phyloP scores from a whole-genome alignment of 2,797 vertebrate genomes.

The Aplochiton taeniatus region DNA sequence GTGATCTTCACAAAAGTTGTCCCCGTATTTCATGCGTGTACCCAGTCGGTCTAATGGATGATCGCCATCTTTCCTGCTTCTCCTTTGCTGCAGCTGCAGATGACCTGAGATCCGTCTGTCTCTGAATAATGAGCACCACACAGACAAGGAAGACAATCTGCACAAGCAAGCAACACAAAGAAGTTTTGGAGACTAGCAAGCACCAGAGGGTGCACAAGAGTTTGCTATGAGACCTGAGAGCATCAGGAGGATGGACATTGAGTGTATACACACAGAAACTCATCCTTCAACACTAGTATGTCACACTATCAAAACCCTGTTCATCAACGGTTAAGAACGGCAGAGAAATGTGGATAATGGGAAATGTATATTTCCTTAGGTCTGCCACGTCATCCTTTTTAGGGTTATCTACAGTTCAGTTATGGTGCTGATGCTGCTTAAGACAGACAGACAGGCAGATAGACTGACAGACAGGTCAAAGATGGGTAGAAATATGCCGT shows the following conservation, averaged over 20 bases:
- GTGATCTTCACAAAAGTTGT: conserved; percentile 86
- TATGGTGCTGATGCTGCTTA: conserved; percentile 28
- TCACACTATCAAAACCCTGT: conserved; percentile 55
- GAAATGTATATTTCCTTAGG: conserved; percentile 68
- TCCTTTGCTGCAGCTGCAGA: conserved; percentile 91
- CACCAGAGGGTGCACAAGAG: conserved; percentile 99
- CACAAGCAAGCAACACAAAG: conserved; percentile 92
- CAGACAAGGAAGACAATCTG: conserved; percentile 97
- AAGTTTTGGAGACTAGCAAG: conserved; percentile 85
- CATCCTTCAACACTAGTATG: conserved; percentile 70
- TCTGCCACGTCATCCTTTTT: conserved; percentile 63
- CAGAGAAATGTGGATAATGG: conserved; percentile 49
- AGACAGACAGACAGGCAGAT: conserved; percentile 4
- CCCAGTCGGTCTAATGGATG: conserved; percentile 97
- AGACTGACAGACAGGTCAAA: background rate
- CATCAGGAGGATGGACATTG: conserved; percentile 77
- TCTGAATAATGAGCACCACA: conserved; percentile 99
- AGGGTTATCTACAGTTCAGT: conserved; percentile 76
- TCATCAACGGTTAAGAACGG: conserved; percentile 58
- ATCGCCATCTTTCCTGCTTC: conserved; percentile 99
- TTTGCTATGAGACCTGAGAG: conserved; percentile 79
- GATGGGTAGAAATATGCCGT: conserved; percentile 21
- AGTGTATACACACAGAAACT: conserved; percentile 71
- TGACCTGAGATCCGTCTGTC: conserved; percentile 99
- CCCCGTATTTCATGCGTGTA: conserved; percentile 93